A percentile compares a stretch with the other conserved stretches of the same genome.
Evolutionary conservation across 2,888 invertebrate genomes (phyloP).

Genomic region (Apeira syringaria): DNA sequence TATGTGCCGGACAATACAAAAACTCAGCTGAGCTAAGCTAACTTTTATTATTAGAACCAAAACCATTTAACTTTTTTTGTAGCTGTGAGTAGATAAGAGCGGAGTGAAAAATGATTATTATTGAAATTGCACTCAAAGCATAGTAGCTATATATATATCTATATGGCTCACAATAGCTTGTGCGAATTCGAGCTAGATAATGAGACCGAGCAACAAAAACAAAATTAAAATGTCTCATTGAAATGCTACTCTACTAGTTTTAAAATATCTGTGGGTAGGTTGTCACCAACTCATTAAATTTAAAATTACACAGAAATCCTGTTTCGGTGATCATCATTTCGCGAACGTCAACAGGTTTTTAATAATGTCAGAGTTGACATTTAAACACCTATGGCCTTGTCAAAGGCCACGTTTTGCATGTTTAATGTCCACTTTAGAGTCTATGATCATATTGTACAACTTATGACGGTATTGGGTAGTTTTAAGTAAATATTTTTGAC

Average conservation of each 20-base stretch:
- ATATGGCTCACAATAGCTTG: no score
- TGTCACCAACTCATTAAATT: slow-evolving; percentile 16
- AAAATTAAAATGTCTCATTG: no score
- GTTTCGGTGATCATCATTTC: slow-evolving; percentile 34
- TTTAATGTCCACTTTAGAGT: slow-evolving; percentile 29
- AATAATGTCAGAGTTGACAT: slow-evolving; percentile 67
- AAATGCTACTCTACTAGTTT: background rate
- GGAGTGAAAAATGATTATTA: no score
- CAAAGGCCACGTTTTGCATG: slow-evolving; percentile 43
- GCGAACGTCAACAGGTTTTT: slow-evolving; percentile 44
- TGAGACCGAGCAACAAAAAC: no score
- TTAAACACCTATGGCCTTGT: slow-evolving; percentile 50
- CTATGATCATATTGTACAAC: slow-evolving; percentile 12
- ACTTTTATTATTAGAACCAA: no score
- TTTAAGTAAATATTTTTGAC: background rate
- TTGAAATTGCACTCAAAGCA: no score
- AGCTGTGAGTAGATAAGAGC: no score
- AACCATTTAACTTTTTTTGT: no score
- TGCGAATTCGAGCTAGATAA: no score
- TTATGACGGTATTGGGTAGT: background rate
- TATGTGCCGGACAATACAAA: no score
- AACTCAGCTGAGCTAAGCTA: no score
- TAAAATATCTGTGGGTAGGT: slow-evolving; percentile 7
- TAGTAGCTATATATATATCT: no score
- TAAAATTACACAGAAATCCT: slow-evolving; percentile 25